Base-by-base conservation (phyloP, 2,113 vertebrate genomes). In the Ia io region DNA sequence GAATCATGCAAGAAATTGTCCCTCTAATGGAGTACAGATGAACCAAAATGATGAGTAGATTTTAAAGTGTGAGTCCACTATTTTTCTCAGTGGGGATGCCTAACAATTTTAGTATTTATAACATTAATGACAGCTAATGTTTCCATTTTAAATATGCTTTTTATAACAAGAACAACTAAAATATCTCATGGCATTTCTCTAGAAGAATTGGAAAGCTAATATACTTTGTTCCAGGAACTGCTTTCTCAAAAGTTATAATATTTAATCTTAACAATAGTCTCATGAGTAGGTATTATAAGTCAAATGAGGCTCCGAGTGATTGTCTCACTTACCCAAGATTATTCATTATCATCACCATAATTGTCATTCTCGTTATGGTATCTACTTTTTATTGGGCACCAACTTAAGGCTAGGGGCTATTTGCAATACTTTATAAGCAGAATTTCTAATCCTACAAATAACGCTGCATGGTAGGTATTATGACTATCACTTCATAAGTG, bases 121-220 rank as follows among this genome's bases (percentile, higher is more conserved):
- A 83, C 20, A 9, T 47, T 79, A 88, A 84, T 44, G 32, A 70
- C 22, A 51, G 49, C 18, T 85, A 91, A 53, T 80, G 9, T 56
- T 95, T 90, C 16, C 63, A 84, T 89, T 88, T 88, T 71, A 69
- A 96, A 79, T 65, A 63, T 79, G 13, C 23, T 17, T 93, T 90
- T 91, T 79, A 93, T 53, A 93, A 70, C 28, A 87, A 93, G 37
- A 93, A 70, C 7, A 69, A 70, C 44, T 30, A 76, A 86, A 95
- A 84, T 70, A 93, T 89, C 59, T 78, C 44, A 47, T 1, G 51
- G 20, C 82, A 28, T 94, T 84, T 88, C 28, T 92, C 73, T 13
- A 77, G 84, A 82, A 83, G 53, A 83, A 67, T 40, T 12, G 22
- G 30, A 63, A 88, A 92, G 74, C 6, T 30, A 89, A 69, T 30